Evolutionary conservation across 2,888 invertebrate genomes (phyloP).

Genomic region (Cerceris ruficornis): DNA sequence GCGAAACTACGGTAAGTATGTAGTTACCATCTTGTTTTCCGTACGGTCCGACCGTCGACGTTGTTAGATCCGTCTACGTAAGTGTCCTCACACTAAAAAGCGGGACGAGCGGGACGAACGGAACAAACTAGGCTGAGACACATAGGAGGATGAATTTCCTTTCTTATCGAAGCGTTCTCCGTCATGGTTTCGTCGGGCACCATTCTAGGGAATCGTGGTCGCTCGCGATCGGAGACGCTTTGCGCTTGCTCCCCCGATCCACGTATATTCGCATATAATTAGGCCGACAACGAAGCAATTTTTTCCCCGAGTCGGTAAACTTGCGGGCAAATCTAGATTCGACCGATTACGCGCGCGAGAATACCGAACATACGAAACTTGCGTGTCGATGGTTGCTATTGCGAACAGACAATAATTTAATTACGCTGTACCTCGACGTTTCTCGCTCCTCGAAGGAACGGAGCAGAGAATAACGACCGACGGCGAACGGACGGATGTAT

Average conservation of each 20-base stretch:
- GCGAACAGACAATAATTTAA: conserved; percentile 79
- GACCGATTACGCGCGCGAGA: too few species aligned
- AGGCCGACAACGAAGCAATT: background rate
- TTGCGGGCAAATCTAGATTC: too few species aligned
- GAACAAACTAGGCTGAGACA: background rate
- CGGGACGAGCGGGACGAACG: too few species aligned
- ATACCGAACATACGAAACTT: conserved; percentile 36
- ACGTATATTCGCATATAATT: background rate
- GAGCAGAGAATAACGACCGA: background rate
- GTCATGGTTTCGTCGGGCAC: too few species aligned
- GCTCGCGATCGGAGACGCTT: background rate
- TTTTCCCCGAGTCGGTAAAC: too few species aligned
- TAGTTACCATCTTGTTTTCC: too few species aligned
- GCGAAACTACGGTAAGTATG: too few species aligned
- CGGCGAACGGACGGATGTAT: too few species aligned
- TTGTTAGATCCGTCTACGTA: too few species aligned
- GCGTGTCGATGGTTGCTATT: conserved; percentile 79
- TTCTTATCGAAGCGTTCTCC: too few species aligned
- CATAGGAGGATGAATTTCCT: background rate
- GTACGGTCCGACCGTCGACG: too few species aligned
- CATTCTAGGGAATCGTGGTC: background rate
- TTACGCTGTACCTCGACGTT: conserved; percentile 63
- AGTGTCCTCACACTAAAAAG: too few species aligned
- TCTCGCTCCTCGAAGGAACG: conserved; percentile 23
- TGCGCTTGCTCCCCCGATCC: background rate